Base-by-base conservation (phyloP, 2,888 invertebrate genomes). In the Anoplius nigerrimus region DNA sequence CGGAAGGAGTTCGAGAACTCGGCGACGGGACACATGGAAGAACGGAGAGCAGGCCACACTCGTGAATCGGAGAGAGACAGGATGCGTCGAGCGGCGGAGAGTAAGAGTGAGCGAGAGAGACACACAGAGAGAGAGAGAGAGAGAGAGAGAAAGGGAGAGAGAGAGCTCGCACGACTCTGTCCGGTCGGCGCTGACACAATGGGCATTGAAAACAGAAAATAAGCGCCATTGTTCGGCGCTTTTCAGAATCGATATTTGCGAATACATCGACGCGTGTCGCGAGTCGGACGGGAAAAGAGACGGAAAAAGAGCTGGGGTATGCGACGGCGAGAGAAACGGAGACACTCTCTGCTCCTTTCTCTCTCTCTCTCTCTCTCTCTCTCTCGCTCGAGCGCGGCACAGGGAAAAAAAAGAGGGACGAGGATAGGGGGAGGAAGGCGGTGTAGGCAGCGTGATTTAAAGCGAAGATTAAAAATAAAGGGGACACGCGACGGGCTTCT, bases 161-260 rank as follows among this genome's bases (percentile, higher is more conserved):
- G 55, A 66, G 61, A 62, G 34, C 46, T 59, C 13, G 60, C 53
- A 72, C 72, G 71, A 67, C 64, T 76, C 64, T 76, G 78, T 76
- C 78, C 73, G 70, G 69, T 75, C 72, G 73, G 71, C 73, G 78
- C 75, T 71, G 78, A 74, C 79, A 85, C 85, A 86, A 86, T 86
- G 80, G 85, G 77, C 82, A 87, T 88, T 87, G 84, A 87, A 86
- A 87, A 86, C 85, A 84, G 87, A 87, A 88, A 88, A 88, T 86
- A 87, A 87, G 85, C 79, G 84, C 84, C 83, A 88, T 88, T 88
- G 88, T 88, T 86, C 86, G 82, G 79, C 78, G 85, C 86, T 88
- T 88, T 88, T 87, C 87, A 88, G 86, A 88, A 87, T 88, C 87
- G 86, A 88, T 88, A 87, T 88, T 88, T 86, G 86, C 85, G 87